Percentiles rank a stretch among this genome's conserved stretches.
Evolutionary conservation across 2,797 vertebrate genomes (phyloP).

Genomic region (Okamejei kenojei): DNA sequence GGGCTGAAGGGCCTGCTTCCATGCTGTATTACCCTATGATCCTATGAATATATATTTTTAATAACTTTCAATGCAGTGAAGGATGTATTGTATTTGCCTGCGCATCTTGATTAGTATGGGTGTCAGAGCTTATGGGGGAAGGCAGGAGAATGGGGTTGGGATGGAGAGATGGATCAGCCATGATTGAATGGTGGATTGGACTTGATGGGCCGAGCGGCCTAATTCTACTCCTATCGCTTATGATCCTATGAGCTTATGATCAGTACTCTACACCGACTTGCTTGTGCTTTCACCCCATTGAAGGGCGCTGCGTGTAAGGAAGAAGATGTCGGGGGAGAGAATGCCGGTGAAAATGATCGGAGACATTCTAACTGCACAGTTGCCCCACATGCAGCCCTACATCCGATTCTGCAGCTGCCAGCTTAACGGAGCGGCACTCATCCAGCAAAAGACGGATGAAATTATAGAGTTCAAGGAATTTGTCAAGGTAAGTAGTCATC

Average conservation of each 20-base stretch:
- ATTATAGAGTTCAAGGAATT: slow-evolving; percentile 92
- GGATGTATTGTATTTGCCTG: not conserved
- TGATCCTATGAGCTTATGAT: no score
- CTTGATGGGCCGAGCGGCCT: no score
- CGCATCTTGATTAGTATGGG: no score
- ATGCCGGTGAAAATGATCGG: slow-evolving; percentile 99
- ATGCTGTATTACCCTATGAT: no score
- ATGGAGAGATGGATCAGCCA: no score
- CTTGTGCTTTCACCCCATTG: slow-evolving; percentile 5
- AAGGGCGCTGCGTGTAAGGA: slow-evolving; percentile 87
- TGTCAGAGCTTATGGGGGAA: no score
- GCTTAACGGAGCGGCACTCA: slow-evolving; percentile 89
- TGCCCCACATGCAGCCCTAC: slow-evolving; percentile 97
- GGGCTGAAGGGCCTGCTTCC: no score
- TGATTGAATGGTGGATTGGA: no score
- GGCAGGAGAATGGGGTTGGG: no score
- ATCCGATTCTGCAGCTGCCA: slow-evolving; percentile 97
- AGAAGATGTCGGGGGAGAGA: slow-evolving; percentile 96
- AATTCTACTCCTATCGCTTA: no score
- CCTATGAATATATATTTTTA: not conserved
- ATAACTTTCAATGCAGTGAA: not conserved
- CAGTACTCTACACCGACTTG: no score
- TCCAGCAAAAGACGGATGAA: slow-evolving; percentile 94
- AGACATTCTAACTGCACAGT: slow-evolving; percentile 91
- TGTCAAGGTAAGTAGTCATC: slow-evolving; percentile 70